Base-by-base conservation (phyloP, 2,113 vertebrate species). In the Hemibagrus wyckioides region DNA sequence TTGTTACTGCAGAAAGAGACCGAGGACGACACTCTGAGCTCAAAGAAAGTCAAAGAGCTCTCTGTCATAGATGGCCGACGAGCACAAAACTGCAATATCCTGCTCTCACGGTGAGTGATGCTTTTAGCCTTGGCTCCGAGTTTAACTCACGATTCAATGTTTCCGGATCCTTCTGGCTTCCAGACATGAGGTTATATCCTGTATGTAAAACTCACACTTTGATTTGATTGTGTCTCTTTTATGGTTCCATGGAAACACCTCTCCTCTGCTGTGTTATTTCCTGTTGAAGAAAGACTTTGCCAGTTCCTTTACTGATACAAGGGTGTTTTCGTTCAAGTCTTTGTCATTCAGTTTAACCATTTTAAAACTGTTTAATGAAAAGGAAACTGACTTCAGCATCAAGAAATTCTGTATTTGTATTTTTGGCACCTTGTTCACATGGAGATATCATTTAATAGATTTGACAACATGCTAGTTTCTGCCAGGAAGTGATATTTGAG, bases 31-130 rank as follows among this genome's bases (percentile, higher is more conserved):
- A 94, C 95, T 0, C 92, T 98, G 92, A 95, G 95, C 93, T 97
- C 97, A 81, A 96, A 97, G 91, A 99, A 98, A 94, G 97, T 99
- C 91, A 99, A 98, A 94, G 98, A 99, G 92, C 95, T 99, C 88
- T 99, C 98, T 0, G 97, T 99, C 89, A 99, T 99, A 69, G 98
- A 99, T 0, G 98, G 98, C 39, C 96, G 97, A 23, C 96, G 98
- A 91, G 98, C 98, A 90, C 98, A 99, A 92, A 99, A 99, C 79
- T 99, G 98, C 95, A 99, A 99, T 92, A 99, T 99, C 93, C 97
- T 99, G 75, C 97, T 99, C 36, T 99, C 98, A 15, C 96, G 98
- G 98, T 99, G 94, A 41, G 88, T 85, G n/a, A 86, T 57, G 81
- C 28, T 39, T 88, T 71, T 71, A 84, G 65, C 25, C n/a, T 75